Base-by-base conservation (phyloP, 2,113 vertebrate species). In the Suricata suricatta region DNA sequence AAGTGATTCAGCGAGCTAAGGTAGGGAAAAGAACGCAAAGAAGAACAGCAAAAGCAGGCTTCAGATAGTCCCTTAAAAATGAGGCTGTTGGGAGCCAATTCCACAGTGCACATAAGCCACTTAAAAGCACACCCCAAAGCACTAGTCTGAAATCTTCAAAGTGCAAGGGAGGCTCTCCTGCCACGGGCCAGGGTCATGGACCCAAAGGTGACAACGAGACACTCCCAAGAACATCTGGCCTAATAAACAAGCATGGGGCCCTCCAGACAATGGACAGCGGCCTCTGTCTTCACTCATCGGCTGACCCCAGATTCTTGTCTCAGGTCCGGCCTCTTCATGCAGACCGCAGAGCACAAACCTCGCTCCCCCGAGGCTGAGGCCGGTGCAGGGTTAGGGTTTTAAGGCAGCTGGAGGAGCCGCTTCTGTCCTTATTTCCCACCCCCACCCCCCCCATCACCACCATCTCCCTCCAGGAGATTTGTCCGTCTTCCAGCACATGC, bases 191-290 rank as follows among this genome's bases (percentile, higher is more conserved):
- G 91, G 96, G 97, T 93, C 92, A 85, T 12, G 63, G 97, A 97
- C 94, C 93, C 93, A 76, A 98, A 97, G 94, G 96, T 97, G 97
- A 98, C 97, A 97, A 25, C 96, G 97, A 98, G 97, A 97, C 96
- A 96, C 97, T 98, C 97, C 96, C 95, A 97, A 96, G 94, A 98
- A 98, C 98, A 98, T 98, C 98, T 98, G 98, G 97, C 93, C 98
- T 97, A 98, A 95, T 97, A 97, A 76, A 84, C 93, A 81, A 83
- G 96, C 69, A 31, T 21, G 76, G 95, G 97, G 85, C 96, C 97
- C 97, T 98, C 97, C 97, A 95, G 15, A 87, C 3, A 91, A 94
- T 72, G 95, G 93, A 95, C 92, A 96, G 89, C 50, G 87, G 96
- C 97, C 96, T 8, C 0, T 64, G 88, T 95, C 93, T 96, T 97